A percentile compares a stretch with the other conserved stretches of the same genome.
phyloP scores from a whole-genome alignment of 2,888 invertebrate genomes.

The Parnassius mnemosyne region DNA sequence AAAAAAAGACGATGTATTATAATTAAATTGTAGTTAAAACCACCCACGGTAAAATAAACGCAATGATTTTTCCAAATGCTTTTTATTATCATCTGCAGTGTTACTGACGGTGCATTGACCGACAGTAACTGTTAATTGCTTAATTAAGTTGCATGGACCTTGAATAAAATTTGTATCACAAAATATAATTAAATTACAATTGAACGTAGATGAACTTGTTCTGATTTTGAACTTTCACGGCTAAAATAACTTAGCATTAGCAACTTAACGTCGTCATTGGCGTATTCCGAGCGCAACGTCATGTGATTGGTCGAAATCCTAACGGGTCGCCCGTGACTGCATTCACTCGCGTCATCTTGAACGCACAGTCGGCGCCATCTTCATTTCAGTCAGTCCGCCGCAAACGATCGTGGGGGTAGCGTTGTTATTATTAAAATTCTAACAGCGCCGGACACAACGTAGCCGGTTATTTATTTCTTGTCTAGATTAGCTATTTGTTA shows the following conservation, averaged over 20 bases:
- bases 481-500: constrained; percentile 34
- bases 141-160: constrained; percentile 37
- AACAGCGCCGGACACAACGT: constrained; percentile 47
- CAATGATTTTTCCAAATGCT: not conserved
- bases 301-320: constrained; percentile 51
- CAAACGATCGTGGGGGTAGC: constrained; percentile 63
- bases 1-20: too few relatives aligned
- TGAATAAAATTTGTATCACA: constrained; percentile 35
- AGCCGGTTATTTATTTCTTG: constrained; percentile 43
- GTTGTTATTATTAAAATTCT: constrained; percentile 37
- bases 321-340: constrained; percentile 55
- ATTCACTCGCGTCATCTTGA: constrained; percentile 60
- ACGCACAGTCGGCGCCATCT: constrained; percentile 61
- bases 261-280: constrained; percentile 47
- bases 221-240: constrained; percentile 70
- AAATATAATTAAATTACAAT: constrained; percentile 35
- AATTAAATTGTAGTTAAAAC: not conserved
- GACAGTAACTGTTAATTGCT: constrained; percentile 38
- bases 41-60: constrained; percentile 2
- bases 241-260: constrained; percentile 42
- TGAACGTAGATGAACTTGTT: constrained; percentile 45
- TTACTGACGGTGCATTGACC: constrained; percentile 27
- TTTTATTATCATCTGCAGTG: not conserved
- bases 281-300: constrained; percentile 27
- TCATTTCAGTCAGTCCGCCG: constrained; percentile 72